phyloP scores from a whole-genome alignment of 2,113 vertebrate genomes.

The Dissostichus mawsoni region DNA sequence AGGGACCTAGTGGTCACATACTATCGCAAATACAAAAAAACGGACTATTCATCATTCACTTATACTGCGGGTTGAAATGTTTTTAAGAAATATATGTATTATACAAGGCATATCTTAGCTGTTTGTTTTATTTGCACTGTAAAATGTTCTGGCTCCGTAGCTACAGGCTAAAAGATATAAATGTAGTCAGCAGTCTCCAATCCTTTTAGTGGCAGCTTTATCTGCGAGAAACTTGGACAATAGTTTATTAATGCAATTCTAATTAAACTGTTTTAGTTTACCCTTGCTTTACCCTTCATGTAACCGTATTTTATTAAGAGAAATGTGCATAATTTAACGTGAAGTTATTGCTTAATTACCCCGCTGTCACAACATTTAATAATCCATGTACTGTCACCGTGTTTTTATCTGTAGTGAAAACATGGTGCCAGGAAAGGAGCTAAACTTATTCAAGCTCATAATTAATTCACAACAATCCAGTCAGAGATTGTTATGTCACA shows the following conservation, averaged over 20 bases:
- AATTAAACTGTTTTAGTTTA: not conserved
- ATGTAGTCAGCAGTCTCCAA: not conserved
- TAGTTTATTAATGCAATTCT: not conserved
- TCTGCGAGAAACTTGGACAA: not conserved
- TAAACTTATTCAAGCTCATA: slow-evolving; percentile 35
- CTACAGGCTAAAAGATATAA: not conserved
- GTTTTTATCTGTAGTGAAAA: slow-evolving; percentile 15
- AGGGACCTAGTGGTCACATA: not conserved
- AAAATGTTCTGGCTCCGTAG: not conserved
- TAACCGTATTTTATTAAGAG: not conserved
- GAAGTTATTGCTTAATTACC: not conserved
- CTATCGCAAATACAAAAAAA: not conserved
- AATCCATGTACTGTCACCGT: not conserved
- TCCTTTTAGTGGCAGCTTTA: not conserved
- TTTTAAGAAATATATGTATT: not conserved
- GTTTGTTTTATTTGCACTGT: not conserved
- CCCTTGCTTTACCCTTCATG: not conserved
- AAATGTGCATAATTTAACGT: not conserved
- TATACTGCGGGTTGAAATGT: not conserved
- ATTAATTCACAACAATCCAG: slow-evolving; percentile 43
- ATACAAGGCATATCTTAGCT: not conserved
- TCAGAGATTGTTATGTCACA: slow-evolving; percentile 30
- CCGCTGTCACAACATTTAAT: not conserved
- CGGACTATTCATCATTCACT: too few relatives aligned
- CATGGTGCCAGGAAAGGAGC: not conserved